Evolutionary conservation across 2,888 invertebrate species (phyloP), one percentile per base, ranked within the genome.

Genomic region (Corbicula japonica): DNA sequence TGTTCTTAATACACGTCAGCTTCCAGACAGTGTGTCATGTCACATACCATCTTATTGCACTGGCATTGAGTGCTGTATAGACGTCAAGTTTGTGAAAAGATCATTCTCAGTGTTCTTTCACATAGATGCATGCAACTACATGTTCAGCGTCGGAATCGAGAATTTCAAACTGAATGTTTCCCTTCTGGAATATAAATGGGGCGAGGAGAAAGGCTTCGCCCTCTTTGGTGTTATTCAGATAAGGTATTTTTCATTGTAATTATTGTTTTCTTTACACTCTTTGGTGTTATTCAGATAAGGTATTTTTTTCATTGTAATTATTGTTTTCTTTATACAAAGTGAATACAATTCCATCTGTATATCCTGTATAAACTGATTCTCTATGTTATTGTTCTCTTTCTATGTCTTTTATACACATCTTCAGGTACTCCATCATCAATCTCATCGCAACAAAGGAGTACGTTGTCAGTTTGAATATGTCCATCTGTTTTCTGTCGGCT

Each of bases 31-130:
- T 18, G 48, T 87, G 23, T 75, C 84, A 2, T 87, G 88, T 60
- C 71, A 83, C 38, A 58, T 88, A 26, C 80, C 85, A 1, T 77
- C 79, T 50, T 80, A 80, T 68, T 89, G 88, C 38, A 81, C 87
- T 2, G 86, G 86, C 4, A 75, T 88, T 15, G 83, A 86, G 21
- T 88, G 88, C 58, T 88, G 88, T 79, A 61, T 85, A 21, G 65
- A 81, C 52, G 76, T 83, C 46, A 56, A 56, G 6, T 32, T 69
- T 2, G 58, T 87, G 8, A 71, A 78, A 32, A 46, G 80, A 28
- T 61, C 83, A 15, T 83, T 89, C 52, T 79, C 81, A 46, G 61
- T 81, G 23, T 78, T 74, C 46, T 48, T 89, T 4, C 74, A 78
- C 28, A 54, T 89, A n/a, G 82, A 88, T 61, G 82, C 86, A 5